Percentiles rank a stretch among this genome's conserved stretches.
These are phyloP conservation scores for Parnassius smintheus DNA, from an alignment of 2,888 invertebrate genomes.

Conservation along the genomic window DNA sequence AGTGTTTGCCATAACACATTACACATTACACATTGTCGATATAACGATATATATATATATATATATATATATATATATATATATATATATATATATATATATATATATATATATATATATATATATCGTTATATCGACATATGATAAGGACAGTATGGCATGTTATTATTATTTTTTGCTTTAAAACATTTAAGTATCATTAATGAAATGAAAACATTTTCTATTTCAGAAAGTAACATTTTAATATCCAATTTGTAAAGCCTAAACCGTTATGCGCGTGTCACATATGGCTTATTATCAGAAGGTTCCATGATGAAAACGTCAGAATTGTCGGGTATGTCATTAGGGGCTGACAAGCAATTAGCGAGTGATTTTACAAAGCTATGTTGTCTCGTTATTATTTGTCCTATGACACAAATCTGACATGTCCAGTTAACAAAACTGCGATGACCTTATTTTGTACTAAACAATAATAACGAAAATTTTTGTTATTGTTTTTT, in stretches of 20 bases:
- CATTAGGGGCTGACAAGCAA: conserved; percentile 29
- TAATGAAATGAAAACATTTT: no score
- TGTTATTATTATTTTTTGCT: no score
- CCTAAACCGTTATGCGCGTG: conserved; percentile 12
- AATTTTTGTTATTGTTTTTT: neutral
- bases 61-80: no score
- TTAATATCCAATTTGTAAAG: neutral
- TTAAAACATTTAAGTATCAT: no score
- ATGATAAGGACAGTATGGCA: no score
- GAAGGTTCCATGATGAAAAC: conserved; percentile 26
- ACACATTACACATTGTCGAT: no score
- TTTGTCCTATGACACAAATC: conserved; percentile 28
- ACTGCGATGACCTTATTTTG: conserved; percentile 14
- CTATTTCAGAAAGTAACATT: neutral
- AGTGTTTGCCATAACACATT: no score
- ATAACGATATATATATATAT: no score
- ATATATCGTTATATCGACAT: no score
- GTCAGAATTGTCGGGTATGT: conserved; percentile 24
- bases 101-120: no score
- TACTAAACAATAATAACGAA: neutral
- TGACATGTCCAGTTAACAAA: conserved; percentile 27
- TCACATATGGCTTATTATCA: conserved; percentile 23
- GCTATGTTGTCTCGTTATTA: conserved; percentile 28
- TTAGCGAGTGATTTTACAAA: conserved; percentile 30
- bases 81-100: no score